Percentiles rank a stretch among this genome's conserved stretches.
Evolutionary conservation across 2,888 invertebrate species (phyloP).

Genomic region (Epinotia ramella): DNA sequence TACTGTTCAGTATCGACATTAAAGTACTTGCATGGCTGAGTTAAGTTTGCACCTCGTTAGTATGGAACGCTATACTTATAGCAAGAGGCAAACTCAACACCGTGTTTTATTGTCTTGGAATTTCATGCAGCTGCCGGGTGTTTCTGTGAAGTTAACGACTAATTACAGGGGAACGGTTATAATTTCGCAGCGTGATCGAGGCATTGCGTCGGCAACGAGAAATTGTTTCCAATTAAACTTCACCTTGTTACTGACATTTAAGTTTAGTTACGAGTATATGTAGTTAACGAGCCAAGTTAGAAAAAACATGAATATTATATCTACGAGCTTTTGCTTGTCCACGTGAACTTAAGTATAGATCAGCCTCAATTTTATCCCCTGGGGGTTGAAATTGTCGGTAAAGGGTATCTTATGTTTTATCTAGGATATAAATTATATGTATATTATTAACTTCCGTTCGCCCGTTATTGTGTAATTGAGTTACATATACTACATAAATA

Average conservation of each 20-base stretch:
- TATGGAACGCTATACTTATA: slow-evolving; percentile 4
- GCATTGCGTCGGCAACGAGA: neutral
- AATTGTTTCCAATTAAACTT: slow-evolving; percentile 28
- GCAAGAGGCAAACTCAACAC: neutral
- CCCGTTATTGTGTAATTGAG: no score
- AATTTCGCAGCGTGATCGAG: neutral
- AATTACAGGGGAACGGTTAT: slow-evolving; percentile 2
- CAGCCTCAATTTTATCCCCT: no score
- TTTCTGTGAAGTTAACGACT: slow-evolving; percentile 5
- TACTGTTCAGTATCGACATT: no score
- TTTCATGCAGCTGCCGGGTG: neutral
- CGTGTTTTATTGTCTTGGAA: neutral
- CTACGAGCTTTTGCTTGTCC: no score
- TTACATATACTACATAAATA: no score
- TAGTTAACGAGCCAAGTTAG: neutral
- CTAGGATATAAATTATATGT: no score
- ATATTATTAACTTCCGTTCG: no score
- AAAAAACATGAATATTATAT: neutral
- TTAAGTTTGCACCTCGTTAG: neutral
- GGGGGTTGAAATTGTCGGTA: no score
- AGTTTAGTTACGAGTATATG: no score
- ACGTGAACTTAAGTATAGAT: no score
- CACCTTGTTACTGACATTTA: neutral
- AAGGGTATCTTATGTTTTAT: no score
- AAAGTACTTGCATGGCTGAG: no score